Evolutionary conservation across 2,888 invertebrate species (phyloP).

Genomic region (Abrostola triplasia): DNA sequence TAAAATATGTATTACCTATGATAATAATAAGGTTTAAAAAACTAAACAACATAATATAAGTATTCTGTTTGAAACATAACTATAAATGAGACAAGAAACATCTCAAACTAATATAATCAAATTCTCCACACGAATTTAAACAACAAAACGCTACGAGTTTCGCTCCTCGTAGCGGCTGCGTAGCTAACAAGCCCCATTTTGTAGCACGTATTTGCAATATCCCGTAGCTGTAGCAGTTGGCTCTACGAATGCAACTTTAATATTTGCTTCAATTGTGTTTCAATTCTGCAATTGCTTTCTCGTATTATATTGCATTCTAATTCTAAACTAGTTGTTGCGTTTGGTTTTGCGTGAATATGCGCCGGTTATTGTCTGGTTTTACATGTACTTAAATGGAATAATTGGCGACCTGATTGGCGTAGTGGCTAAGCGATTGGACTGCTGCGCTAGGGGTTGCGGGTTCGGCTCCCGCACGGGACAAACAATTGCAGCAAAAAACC

Average conservation of each 20-base stretch:
- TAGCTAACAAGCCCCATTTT: constrained; percentile 54
- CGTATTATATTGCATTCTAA: constrained; percentile 35
- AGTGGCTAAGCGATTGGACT: too few species aligned
- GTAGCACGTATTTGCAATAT: constrained; percentile 60
- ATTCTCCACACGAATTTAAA: constrained; percentile 40
- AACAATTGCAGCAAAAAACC: too few species aligned
- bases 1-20: too few species aligned
- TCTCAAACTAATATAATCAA: constrained; percentile 41
- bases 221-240: constrained; percentile 53
- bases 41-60: not conserved
- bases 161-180: constrained; percentile 46
- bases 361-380: not conserved
- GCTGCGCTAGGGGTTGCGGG: too few species aligned
- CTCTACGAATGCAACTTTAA: constrained; percentile 48
- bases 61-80: constrained; percentile 1
- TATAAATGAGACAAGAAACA: constrained; percentile 6
- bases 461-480: too few species aligned
- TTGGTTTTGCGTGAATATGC: constrained; percentile 6
- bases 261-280: constrained; percentile 56
- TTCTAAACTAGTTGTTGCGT: constrained; percentile 10
- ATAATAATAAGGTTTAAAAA: too few species aligned
- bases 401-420: too few species aligned
- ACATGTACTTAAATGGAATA: too few species aligned
- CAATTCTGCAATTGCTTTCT: constrained; percentile 47
- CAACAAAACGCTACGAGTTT: constrained; percentile 36